These are phyloP conservation scores for Propithecus perrieri DNA, from an alignment of 2,797 vertebrate genomes.

Conservation along the genomic window DNA sequence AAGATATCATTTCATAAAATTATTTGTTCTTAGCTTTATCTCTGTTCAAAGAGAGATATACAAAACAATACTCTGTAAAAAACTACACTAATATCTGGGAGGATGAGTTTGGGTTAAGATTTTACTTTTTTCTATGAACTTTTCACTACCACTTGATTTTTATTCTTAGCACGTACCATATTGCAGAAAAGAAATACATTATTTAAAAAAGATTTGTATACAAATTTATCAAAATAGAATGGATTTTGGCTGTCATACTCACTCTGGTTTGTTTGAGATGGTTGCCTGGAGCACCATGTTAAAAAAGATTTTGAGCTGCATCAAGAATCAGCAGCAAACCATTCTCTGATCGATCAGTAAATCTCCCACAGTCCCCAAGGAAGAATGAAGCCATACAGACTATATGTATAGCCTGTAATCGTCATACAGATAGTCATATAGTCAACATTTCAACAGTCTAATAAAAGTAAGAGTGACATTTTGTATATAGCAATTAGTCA, in stretches of 20 bases:
- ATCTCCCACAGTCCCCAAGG: neutral
- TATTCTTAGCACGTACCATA: neutral
- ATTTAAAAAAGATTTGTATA: neutral
- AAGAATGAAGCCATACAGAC: neutral
- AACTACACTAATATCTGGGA: neutral
- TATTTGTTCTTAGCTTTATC: neutral
- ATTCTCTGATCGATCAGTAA: neutral
- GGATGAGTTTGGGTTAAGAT: neutral
- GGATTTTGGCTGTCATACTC: neutral
- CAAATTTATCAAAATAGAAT: neutral
- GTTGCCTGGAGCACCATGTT: neutral
- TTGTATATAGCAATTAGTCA: neutral
- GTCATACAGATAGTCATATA: neutral
- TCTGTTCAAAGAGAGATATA: neutral
- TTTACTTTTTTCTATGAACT: neutral
- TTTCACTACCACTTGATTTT: neutral
- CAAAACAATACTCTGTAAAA: neutral
- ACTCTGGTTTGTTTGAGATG: neutral
- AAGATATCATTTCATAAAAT: neutral
- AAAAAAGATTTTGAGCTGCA: neutral
- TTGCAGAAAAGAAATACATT: neutral
- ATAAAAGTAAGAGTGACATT: neutral
- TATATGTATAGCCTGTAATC: neutral
- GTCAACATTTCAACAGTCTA: neutral
- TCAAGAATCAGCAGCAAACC: neutral